phyloP scores from a whole-genome alignment of 2,113 vertebrate species.

The Ctenomys sociabilis region DNA sequence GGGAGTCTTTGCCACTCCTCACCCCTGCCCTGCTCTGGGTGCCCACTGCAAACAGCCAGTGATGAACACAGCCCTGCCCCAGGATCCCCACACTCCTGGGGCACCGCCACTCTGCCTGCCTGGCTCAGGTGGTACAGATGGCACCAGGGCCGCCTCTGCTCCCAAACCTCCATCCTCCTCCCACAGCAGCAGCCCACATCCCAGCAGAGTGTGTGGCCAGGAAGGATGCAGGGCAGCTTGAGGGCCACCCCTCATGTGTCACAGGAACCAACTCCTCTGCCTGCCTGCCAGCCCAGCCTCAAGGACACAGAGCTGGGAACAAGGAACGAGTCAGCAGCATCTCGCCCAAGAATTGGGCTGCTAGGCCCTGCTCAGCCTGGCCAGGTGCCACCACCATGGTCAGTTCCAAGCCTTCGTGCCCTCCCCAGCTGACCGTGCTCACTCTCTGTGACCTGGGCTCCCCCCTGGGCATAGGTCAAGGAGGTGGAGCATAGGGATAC shows the following conservation, averaged over 20 bases:
- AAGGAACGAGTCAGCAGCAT: rapidly evolving
- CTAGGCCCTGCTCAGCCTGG: rapidly evolving
- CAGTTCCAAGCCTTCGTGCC: not conserved
- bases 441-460: rapidly evolving
- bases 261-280: not conserved
- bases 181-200: rapidly evolving
- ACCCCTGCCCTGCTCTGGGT: not conserved
- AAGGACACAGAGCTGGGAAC: too few species aligned
- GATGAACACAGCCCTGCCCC: too few species aligned
- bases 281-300: not conserved
- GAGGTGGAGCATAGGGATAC: too few species aligned
- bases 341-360: not conserved
- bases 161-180: not conserved
- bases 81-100: not conserved
- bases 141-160: too few species aligned
- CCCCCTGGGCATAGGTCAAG: rapidly evolving
- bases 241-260: not conserved
- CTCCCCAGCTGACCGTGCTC: not conserved
- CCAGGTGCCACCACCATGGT: not conserved
- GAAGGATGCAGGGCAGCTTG: rapidly evolving
- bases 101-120: not conserved
- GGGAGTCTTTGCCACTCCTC: not conserved
- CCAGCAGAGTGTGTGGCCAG: not conserved
- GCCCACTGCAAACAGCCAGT: rapidly evolving
- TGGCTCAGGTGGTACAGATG: rapidly evolving